Base-by-base conservation (phyloP, 2,888 invertebrate genomes). In the Leptopterna dolabrata region DNA sequence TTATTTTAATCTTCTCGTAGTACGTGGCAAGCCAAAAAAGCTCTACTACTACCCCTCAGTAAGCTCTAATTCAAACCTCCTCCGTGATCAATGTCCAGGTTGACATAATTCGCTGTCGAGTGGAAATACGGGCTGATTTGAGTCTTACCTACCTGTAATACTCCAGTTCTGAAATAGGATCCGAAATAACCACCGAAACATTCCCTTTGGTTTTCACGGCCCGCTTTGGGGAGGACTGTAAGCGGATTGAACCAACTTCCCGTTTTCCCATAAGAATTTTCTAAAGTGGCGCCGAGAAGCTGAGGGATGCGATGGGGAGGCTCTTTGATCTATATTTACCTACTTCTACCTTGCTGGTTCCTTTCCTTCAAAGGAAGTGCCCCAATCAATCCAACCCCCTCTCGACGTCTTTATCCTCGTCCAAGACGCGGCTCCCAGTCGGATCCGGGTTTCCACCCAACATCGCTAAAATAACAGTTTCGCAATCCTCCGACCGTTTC, bases 241-340 rank as follows among this genome's bases (percentile, higher is more conserved):
- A 63, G 24, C 63, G 55, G 19, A 19, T 24, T 63, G 24, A 63
- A 27, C n/a, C 63, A 63, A 27, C n/a, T 63, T 24, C 55, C 63
- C 9, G 24, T 24, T 63, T 63, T 63, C 24, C 63, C 63, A 13
- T 24, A 63, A 63, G 63, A 63, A 63, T 63, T 63, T 63, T 63
- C 24, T 24, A 19, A 24, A 24, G 63, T 27, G 63, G 63, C 63
- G 63, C 63, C 51, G n/a, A 4, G n/a, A 51, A 63, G 63, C n/a
- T 9, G 24, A 63, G 63, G 24, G 24, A 63, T 63, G 63, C 63
- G 63, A 63, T 24, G 24, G 63, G 27, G 24, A 27, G 27, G 24
- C 63, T 63, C 24, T 63, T 63, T 63, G 63, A 63, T 63, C 63
- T 63, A 63, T 63, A 63, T 63, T 63, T 63, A 63, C 63, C 63